phyloP scores from a whole-genome alignment of 2,888 invertebrate species.

The Laspeyria flexula region DNA sequence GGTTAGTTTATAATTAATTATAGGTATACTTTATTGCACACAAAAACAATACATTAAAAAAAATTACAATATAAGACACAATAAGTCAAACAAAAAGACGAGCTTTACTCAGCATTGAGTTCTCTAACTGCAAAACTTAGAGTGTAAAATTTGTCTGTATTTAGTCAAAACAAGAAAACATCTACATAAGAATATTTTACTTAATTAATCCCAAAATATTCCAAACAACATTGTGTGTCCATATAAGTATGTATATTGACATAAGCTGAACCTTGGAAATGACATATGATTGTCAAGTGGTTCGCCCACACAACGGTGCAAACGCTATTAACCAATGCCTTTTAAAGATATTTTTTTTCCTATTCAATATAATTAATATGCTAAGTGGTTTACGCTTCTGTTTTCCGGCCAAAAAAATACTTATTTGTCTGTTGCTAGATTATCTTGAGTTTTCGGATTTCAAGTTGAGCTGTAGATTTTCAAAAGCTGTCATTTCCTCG shows the following conservation, averaged over 20 bases:
- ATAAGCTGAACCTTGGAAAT: conserved; percentile 31
- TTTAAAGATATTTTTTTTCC: conserved; percentile 24
- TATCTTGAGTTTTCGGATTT: no score
- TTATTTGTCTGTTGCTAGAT: background rate
- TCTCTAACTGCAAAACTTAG: no score
- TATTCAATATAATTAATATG: conserved; percentile 1
- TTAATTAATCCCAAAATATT: background rate
- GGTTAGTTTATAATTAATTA: no score
- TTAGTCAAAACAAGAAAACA: background rate
- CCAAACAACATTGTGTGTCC: conserved; percentile 8
- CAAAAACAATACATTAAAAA: no score
- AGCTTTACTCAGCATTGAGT: no score
- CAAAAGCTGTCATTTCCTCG: no score
- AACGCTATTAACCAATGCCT: conserved; percentile 11
- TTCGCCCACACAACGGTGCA: conserved; percentile 34
- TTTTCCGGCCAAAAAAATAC: background rate
- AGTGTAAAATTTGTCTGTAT: no score
- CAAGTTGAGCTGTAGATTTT: background rate
- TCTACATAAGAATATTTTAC: background rate
- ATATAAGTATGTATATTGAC: conserved; percentile 19
- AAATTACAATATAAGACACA: no score
- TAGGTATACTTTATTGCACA: no score
- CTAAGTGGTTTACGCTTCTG: background rate
- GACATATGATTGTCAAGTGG: conserved; percentile 28
- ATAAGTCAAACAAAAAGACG: no score